Conservation (phyloP, 1,140 invertebrate species). For the Bombus soroeensis region DNA sequence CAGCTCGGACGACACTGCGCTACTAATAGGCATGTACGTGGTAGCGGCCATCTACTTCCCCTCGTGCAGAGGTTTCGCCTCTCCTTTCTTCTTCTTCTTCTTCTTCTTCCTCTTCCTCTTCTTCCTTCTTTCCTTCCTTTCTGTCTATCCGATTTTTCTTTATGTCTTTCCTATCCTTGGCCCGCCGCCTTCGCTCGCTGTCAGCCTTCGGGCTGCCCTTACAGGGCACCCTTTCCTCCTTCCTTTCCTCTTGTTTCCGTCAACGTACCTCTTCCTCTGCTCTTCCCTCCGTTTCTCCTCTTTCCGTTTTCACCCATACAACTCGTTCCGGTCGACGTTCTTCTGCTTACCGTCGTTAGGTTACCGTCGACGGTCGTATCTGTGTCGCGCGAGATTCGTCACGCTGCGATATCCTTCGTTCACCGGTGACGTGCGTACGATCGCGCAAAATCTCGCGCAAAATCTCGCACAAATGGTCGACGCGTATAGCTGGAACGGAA, state of each 20-base stretch:
- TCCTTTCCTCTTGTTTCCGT: no score
- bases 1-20: conserved; percentile 88
- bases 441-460: not conserved
- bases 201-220: not conserved
- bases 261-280: no score
- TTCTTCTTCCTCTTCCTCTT: no score
- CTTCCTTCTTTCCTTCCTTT: not conserved
- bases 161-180: no score
- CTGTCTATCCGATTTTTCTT: not conserved
- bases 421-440: no score
- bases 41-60: conserved; percentile 89
- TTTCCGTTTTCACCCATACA: not conserved
- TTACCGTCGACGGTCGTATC: rapidly evolving
- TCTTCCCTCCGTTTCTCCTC: conserved; percentile 14
- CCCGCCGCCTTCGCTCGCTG: no score
- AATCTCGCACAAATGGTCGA: not conserved
- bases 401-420: not conserved
- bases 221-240: not conserved
- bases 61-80: conserved; percentile 62
- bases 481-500: rapidly evolving
- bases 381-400: not conserved
- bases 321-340: not conserved
- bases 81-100: not conserved
- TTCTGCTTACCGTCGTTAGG: not conserved
- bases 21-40: conserved; percentile 92